phyloP scores from a whole-genome alignment of 1,140 invertebrate species.

The Drosophila azteca region DNA sequence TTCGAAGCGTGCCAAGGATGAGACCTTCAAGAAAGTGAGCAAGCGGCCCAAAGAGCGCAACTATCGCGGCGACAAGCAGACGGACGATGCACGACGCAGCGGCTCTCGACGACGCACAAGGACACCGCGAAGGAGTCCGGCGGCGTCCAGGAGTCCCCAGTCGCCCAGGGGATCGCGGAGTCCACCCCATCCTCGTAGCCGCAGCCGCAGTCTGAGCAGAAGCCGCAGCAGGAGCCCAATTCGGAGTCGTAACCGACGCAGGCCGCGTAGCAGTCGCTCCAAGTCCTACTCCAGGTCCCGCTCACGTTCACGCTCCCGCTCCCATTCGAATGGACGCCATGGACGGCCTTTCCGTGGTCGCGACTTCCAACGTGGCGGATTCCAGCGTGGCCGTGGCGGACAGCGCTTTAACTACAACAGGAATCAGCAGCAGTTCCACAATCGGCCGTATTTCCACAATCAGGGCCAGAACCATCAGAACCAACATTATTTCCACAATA shows the following conservation, averaged over 20 bases:
- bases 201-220: slow-evolving; percentile 14
- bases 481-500: slow-evolving; percentile 27
- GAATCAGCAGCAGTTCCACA: slow-evolving; percentile 46
- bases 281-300: slow-evolving; percentile 58
- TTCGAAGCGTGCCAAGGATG: slow-evolving; percentile 73
- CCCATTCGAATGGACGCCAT: slow-evolving; percentile 29
- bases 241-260: slow-evolving; percentile 39
- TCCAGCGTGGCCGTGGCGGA: slow-evolving; percentile 41
- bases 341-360: slow-evolving; percentile 35
- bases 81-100: slow-evolving; percentile 41
- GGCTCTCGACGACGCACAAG: slow-evolving; percentile 20
- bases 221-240: slow-evolving; percentile 30
- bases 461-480: slow-evolving; percentile 24
- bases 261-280: slow-evolving; percentile 54
- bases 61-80: slow-evolving; percentile 88
- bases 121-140: too few relatives aligned
- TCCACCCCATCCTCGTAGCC: slow-evolving; percentile 9
- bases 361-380: slow-evolving; percentile 30
- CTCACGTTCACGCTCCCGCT: slow-evolving; percentile 44
- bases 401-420: slow-evolving; percentile 53
- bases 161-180: slow-evolving; percentile 14
- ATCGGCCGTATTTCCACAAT: slow-evolving; percentile 19
- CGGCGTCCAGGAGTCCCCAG: slow-evolving; percentile 7
- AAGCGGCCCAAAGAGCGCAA: slow-evolving; percentile 92
- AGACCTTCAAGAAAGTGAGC: slow-evolving; percentile 91